These are phyloP conservation scores for Orthosia gothica DNA, from an alignment of 2,888 invertebrate genomes.

Conservation along the genomic window DNA sequence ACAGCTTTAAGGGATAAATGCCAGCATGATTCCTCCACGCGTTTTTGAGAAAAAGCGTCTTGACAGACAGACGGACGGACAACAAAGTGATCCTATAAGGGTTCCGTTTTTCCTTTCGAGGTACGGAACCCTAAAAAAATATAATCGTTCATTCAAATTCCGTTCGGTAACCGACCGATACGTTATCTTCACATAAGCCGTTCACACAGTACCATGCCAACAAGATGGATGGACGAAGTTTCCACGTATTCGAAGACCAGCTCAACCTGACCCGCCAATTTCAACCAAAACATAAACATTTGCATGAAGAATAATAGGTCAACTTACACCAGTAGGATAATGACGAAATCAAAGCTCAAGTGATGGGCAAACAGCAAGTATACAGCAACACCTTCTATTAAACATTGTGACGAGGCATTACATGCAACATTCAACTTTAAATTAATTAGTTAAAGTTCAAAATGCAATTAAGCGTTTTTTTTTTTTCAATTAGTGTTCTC, in stretches of 20 bases:
- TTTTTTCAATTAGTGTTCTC: slow-evolving; percentile 54
- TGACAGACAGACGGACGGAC: too few relatives aligned
- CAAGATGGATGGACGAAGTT: slow-evolving; percentile 73
- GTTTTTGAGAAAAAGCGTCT: too few relatives aligned
- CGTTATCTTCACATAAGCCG: slow-evolving; percentile 68
- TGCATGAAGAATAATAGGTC: slow-evolving; percentile 52
- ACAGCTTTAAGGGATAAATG: too few relatives aligned
- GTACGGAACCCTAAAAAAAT: too few relatives aligned
- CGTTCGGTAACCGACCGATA: slow-evolving; percentile 67
- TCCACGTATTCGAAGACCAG: slow-evolving; percentile 70
- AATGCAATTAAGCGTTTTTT: slow-evolving; percentile 57
- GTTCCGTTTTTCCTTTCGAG: too few relatives aligned
- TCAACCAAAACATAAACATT: slow-evolving; percentile 27
- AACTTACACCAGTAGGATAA: slow-evolving; percentile 65
- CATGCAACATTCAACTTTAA: slow-evolving; percentile 64
- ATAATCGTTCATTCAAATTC: slow-evolving; percentile 56
- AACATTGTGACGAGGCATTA: slow-evolving; percentile 60
- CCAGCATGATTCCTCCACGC: too few relatives aligned
- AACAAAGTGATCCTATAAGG: too few relatives aligned
- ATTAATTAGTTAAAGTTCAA: slow-evolving; percentile 61
- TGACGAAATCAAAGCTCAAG: slow-evolving; percentile 77
- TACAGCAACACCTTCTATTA: slow-evolving; percentile 55
- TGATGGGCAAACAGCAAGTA: slow-evolving; percentile 71
- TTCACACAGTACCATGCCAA: slow-evolving; percentile 69
- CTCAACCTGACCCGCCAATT: slow-evolving; percentile 44